Evolutionary conservation across 92 coral and sea anemone genomes (phyloP), one percentile per base, ranked within the genome.

Genomic region (Porites cylindrica): DNA sequence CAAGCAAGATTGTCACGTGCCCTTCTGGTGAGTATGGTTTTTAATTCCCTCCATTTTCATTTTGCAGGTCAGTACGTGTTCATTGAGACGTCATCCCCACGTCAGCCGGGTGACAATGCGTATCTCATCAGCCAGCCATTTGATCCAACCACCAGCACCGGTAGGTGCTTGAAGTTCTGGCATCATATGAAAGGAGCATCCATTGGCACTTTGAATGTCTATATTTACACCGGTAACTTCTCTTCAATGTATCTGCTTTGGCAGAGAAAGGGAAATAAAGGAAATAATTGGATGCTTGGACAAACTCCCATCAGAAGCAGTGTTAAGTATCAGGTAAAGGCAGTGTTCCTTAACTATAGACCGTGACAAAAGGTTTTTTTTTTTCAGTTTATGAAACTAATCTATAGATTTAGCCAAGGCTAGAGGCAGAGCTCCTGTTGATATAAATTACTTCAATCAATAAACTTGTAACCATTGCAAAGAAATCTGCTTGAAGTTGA

Each of bases 101-200:
- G 98, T 47, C 81, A 73, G 68, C 51, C 78, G 4, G 96, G 96
- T 7, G 98, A 94, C 87, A 94, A 92, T 61, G 98, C 98, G 6
- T 93, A 83, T 75, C 89, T 90, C 21, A 75, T 85, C 38, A 94
- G 98, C 80, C 78, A 90, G 78, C 94, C 92, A 47, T 78, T 94
- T 64, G 91, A 92, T 61, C 89, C 96, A 3, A 92, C 98, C 51
- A 32, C 93, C 20, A 70, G 86, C 14, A 75, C 87, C n/a, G 98
- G 98, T 0, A 81, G 77, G 21, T 94, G 98, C 62, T 23, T 93
- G n/a, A 80, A 91, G 72, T 94, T 94, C 82, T 94, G 98, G 98
- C 95, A 94, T 78, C 98, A 94, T 58, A 94, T 95, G 98, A 81
- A 90, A 65, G 98, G 98, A 29, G 53, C 95, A 1, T 87, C 92